Percentiles rank a stretch among this genome's conserved stretches.
phyloP scores from a whole-genome alignment of 2,113 vertebrate species.

The Capreolus pygargus region DNA sequence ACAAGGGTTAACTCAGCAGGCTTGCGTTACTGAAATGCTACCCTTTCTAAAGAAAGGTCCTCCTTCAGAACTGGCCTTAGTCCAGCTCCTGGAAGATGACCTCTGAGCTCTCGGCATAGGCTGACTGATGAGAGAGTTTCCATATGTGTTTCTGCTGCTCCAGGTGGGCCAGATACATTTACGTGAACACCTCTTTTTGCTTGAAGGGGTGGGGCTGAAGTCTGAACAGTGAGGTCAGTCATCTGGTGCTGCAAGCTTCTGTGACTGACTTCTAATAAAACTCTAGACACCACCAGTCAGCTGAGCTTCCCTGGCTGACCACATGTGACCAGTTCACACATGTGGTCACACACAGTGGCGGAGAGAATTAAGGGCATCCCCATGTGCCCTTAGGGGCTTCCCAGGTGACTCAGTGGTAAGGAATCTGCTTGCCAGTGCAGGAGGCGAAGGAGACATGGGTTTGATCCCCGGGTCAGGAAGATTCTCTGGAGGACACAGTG shows the following conservation, averaged over 20 bases:
- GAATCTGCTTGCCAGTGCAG: neutral
- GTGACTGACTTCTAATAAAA: neutral
- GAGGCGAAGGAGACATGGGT: neutral
- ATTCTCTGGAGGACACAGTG: neutral
- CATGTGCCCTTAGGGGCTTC: neutral
- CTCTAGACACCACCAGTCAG: neutral
- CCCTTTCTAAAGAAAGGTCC: neutral
- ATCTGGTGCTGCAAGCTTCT: neutral
- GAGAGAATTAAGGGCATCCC: neutral
- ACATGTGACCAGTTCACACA: neutral
- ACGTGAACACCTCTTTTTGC: neutral
- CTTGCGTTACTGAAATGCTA: neutral
- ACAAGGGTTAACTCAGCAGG: neutral
- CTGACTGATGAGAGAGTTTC: neutral
- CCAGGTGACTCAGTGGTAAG: neutral
- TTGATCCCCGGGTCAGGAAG: neutral
- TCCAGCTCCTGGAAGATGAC: neutral
- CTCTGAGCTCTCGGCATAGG: neutral
- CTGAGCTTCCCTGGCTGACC: neutral
- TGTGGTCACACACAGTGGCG: neutral
- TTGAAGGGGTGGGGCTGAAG: neutral
- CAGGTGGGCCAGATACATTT: neutral
- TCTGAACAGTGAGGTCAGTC: neutral
- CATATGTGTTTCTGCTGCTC: rapidly evolving
- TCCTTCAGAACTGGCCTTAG: neutral